Conservation (phyloP, 2,888 invertebrate genomes). For the Drosophila gaucha region DNA sequence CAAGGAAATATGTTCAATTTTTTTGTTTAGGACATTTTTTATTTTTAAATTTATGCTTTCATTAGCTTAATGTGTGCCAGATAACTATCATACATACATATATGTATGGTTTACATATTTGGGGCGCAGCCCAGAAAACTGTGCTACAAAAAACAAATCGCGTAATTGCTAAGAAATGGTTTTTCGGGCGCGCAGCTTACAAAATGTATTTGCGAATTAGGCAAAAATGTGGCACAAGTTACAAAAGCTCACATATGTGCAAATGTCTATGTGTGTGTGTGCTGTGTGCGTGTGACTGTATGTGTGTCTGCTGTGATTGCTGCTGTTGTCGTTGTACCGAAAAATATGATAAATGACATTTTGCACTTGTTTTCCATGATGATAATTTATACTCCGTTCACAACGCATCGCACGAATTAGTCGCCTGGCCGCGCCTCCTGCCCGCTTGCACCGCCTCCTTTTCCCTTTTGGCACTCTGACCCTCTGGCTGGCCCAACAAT, state of each 20-base stretch:
- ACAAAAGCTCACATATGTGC: conserved; percentile 13
- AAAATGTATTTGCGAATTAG: conserved; percentile 42
- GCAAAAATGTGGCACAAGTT: conserved; percentile 23
- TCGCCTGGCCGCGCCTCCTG: conserved; percentile 39
- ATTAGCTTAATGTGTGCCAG: conserved; percentile 63
- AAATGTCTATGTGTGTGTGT: conserved; percentile 3
- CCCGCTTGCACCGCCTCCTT: conserved; percentile 5
- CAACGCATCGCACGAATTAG: conserved; percentile 72
- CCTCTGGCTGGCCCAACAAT: conserved; percentile 28
- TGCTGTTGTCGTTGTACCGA: conserved; percentile 55
- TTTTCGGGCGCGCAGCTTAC: conserved; percentile 23
- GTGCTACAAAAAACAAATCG: conserved; percentile 41
- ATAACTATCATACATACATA: conserved; percentile 47
- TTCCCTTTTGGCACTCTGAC: not conserved
- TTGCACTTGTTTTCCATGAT: conserved; percentile 80
- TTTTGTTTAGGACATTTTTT: not conserved
- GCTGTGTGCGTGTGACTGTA: conserved; percentile 6
- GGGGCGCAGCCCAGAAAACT: conserved; percentile 26
- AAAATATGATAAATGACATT: conserved; percentile 80
- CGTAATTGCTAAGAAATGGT: conserved; percentile 54
- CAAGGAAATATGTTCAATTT: conserved; percentile 30
- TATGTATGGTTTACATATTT: conserved; percentile 11
- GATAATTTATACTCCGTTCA: conserved; percentile 77
- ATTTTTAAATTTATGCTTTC: conserved; percentile 38
- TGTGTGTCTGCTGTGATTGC: conserved; percentile 48